A percentile compares a stretch with the other conserved stretches of the same genome.
These are phyloP conservation scores for Numida meleagris DNA, from an alignment of 2,113 vertebrate genomes.

Conservation along the genomic window DNA sequence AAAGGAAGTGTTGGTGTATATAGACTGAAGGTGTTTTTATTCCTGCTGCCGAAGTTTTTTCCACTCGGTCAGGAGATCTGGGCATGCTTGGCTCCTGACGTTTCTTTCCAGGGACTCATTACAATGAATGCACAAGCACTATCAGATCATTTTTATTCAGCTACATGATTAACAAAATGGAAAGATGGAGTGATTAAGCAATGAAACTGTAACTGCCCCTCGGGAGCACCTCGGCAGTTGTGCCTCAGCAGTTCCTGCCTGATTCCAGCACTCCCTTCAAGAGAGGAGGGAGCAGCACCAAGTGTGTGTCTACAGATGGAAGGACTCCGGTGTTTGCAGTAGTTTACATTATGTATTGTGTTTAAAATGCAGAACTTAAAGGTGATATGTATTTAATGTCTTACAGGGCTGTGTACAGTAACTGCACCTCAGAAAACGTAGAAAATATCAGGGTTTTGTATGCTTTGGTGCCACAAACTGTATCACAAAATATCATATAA, in stretches of 20 bases:
- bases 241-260: neutral
- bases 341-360: neutral
- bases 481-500: neutral
- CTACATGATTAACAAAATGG: conserved; percentile 15
- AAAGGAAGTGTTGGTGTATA: neutral
- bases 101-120: conserved; percentile 18
- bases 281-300: neutral
- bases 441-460: neutral
- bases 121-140: conserved; percentile 12
- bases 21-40: neutral
- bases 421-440: neutral
- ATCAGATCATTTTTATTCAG: conserved; percentile 19
- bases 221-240: neutral
- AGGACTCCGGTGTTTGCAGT: neutral
- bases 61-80: neutral
- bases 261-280: neutral
- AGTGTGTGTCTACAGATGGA: neutral
- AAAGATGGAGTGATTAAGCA: conserved; percentile 30
- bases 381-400: neutral
- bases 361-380: neutral
- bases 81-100: neutral
- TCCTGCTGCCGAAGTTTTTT: conserved; percentile 6
- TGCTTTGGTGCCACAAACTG: conserved; percentile 3
- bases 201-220: conserved; percentile 13
- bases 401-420: neutral